Evolutionary conservation across 2,888 invertebrate genomes (phyloP).

Genomic region (Portevinia maculata): DNA sequence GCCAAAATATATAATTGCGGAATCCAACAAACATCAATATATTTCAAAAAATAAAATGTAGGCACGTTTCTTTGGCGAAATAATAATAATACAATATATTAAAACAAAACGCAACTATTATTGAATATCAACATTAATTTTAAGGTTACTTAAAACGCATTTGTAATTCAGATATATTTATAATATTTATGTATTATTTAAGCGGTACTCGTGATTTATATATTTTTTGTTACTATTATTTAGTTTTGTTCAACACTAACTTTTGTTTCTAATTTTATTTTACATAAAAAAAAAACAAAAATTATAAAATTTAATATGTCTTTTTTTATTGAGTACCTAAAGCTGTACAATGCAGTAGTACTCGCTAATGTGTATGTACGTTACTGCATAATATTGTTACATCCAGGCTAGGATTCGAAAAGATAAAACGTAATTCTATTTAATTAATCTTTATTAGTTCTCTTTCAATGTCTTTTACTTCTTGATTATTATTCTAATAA

Average conservation of each 20-base stretch:
- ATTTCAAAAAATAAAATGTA: no score
- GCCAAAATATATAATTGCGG: no score
- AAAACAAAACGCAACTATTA: slow-evolving; percentile 52
- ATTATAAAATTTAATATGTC: slow-evolving; percentile 31
- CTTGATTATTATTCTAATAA: no score
- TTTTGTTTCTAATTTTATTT: slow-evolving; percentile 42
- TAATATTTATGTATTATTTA: slow-evolving; percentile 54
- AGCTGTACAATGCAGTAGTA: slow-evolving; percentile 25
- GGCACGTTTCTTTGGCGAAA: no score
- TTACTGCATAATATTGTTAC: no score
- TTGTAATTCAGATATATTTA: slow-evolving; percentile 58
- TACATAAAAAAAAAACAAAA: slow-evolving; percentile 20
- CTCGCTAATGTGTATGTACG: slow-evolving; percentile 28
- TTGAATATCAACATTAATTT: slow-evolving; percentile 32
- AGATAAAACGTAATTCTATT: no score
- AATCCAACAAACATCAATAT: no score
- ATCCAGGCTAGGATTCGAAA: no score
- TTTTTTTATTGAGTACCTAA: slow-evolving; percentile 40
- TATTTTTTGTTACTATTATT: slow-evolving; percentile 49
- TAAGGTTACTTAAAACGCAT: slow-evolving; percentile 40
- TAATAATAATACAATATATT: no score
- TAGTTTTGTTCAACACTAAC: slow-evolving; percentile 22
- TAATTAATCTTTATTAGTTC: no score
- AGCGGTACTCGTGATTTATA: slow-evolving; percentile 44
- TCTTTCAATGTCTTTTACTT: no score